Percentiles rank a stretch among this genome's conserved stretches.
phyloP scores from a whole-genome alignment of 2,113 vertebrate genomes.

The Poecilia latipinna region DNA sequence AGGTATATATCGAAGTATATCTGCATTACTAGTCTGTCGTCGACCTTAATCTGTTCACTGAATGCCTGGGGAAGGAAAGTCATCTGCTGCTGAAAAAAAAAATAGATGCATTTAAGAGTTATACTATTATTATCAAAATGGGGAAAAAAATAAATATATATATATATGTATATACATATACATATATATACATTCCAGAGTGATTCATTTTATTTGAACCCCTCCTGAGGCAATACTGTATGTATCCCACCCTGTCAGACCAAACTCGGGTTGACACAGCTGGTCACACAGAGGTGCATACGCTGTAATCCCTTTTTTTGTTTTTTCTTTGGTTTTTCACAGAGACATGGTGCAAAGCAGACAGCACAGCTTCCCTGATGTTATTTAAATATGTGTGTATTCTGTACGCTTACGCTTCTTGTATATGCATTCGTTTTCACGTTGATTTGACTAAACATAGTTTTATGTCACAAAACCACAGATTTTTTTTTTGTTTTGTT shows the following conservation, averaged over 20 bases:
- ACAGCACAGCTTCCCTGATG: conserved; percentile 39
- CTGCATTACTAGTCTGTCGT: conserved; percentile 61
- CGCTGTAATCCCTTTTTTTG: conserved; percentile 36
- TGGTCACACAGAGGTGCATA: conserved; percentile 29
- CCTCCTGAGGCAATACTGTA: conserved; percentile 53
- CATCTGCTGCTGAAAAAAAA: conserved; percentile 27
- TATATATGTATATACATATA: too few species aligned
- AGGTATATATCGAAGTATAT: conserved; percentile 62
- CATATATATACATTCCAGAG: conserved; percentile 34
- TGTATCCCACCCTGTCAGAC: conserved; percentile 26
- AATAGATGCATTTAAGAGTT: conserved; percentile 11
- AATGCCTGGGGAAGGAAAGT: conserved; percentile 48
- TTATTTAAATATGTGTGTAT: conserved; percentile 68
- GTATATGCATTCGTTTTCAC: conserved; percentile 68
- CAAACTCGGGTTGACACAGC: conserved; percentile 29
- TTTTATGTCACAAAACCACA: conserved; percentile 76
- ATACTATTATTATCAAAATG: neutral
- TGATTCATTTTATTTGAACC: conserved; percentile 54
- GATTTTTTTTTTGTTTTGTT: conserved; percentile 46
- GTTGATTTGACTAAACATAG: conserved; percentile 71
- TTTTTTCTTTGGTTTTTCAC: conserved; percentile 40
- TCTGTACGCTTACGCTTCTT: conserved; percentile 70
- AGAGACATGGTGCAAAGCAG: conserved; percentile 47
- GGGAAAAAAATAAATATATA: conserved; percentile 17
- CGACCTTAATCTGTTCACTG: conserved; percentile 56